Evolutionary conservation across 2,888 invertebrate genomes (phyloP), one percentile per base, ranked within the genome.

Genomic region (Chromoteleia sp.): DNA sequence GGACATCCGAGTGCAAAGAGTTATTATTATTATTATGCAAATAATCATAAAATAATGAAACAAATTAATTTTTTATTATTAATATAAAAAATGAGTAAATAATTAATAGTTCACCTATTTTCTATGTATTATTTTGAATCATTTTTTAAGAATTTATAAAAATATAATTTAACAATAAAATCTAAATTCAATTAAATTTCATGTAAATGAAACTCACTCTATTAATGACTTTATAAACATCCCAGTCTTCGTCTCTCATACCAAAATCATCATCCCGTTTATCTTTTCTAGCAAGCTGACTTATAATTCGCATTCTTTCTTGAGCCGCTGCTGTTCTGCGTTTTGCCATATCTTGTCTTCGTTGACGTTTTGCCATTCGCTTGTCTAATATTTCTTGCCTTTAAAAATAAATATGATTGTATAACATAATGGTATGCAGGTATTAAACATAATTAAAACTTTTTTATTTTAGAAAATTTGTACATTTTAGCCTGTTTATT

Each of bases 191-290:
- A 5, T 8, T 5, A 4, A 33, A 10, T 33, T 8, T 4, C 10
- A 33, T 59, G 36, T 67, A 50, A 36, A 21, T 7, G 5, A 48
- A 58, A 83, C 89, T 91, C 87, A 95, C 94, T 87, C 93, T 93
- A 87, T 94, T 96, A 67, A 98, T 97, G 19, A 95, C 96, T 92
- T 98, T 98, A 89, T 98, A 98, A 0, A 98, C 98, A 92, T 98
- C 98, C 98, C 98, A 98, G 91, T 98, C 98, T 88, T 97, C 97
- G 91, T 98, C 98, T 86, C 97, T 94, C 92, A 96, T 95, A 29
- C 98, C 98, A 92, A 98, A 98, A 90, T 98, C 98, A 88, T 98
- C 98, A 81, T 95, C 95, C 85, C 96, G 94, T 86, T 95, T 95
- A 86, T 95, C 95, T 87, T 95, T 95, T 21, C 94, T 93, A 0